Percentiles rank a stretch among this genome's conserved stretches.
phyloP scores from a whole-genome alignment of 2,113 vertebrate genomes.

The Alosa alosa region DNA sequence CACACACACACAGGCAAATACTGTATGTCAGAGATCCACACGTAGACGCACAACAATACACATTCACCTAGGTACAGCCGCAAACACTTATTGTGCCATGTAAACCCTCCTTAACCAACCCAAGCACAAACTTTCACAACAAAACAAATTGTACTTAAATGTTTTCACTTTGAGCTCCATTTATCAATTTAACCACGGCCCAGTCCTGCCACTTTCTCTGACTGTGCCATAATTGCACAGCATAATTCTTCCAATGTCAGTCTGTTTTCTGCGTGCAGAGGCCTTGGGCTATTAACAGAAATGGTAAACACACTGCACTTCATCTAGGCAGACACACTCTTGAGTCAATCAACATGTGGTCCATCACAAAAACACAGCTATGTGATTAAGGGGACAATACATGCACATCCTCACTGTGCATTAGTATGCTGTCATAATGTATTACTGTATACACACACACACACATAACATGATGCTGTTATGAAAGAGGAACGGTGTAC shows the following conservation, averaged over 20 bases:
- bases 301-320: background rate
- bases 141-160: background rate
- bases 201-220: background rate
- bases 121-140: background rate
- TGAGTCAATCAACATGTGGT: background rate
- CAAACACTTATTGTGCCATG: background rate
- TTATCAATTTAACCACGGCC: background rate
- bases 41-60: background rate
- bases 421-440: too few relatives aligned
- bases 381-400: background rate
- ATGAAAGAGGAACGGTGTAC: slow-evolving; percentile 41
- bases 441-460: background rate
- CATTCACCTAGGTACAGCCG: background rate
- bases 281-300: background rate
- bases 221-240: background rate
- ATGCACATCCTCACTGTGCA: background rate
- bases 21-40: background rate
- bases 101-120: background rate
- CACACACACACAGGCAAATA: background rate
- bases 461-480: background rate
- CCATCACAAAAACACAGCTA: background rate
- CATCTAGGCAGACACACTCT: background rate
- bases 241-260: background rate
- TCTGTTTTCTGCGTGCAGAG: background rate
- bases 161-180: background rate